These are phyloP conservation scores for Orthonyx spaldingii DNA, from an alignment of 2,113 vertebrate species.

Conservation along the genomic window DNA sequence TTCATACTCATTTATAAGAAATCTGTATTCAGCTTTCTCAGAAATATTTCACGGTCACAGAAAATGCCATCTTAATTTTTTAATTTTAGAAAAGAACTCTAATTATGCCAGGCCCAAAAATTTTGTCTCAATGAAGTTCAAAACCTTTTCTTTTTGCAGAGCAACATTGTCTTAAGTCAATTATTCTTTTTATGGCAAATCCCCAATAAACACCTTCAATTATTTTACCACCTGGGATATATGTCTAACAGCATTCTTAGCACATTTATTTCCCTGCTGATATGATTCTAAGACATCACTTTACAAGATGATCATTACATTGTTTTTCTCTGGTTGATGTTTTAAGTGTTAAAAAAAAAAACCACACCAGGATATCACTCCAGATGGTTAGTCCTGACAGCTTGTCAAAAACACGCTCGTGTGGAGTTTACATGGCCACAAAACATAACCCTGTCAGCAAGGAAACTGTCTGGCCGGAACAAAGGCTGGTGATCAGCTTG, in stretches of 20 bases:
- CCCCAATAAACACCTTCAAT: conserved; percentile 30
- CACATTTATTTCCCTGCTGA: conserved; percentile 38
- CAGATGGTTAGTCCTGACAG: conserved; percentile 45
- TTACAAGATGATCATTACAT: conserved; percentile 49
- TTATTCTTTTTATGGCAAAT: conserved; percentile 20
- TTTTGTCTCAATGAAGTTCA: background rate
- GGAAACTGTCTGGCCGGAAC: background rate
- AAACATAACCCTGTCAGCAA: conserved; percentile 25
- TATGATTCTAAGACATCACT: conserved; percentile 23
- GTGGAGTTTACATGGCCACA: conserved; percentile 4
- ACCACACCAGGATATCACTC: background rate
- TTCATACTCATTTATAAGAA: background rate
- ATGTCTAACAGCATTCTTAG: conserved; percentile 34
- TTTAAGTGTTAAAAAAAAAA: conserved; percentile 26
- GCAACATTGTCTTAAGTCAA: background rate
- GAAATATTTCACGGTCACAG: background rate
- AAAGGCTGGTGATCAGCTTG: background rate
- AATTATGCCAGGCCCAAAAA: background rate
- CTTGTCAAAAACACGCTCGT: conserved; percentile 10
- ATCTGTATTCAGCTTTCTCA: background rate
- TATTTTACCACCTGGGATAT: background rate
- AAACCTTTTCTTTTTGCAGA: background rate
- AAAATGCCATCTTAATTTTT: background rate
- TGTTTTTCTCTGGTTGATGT: conserved; percentile 18
- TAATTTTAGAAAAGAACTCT: background rate